Percentiles rank a stretch among this genome's conserved stretches.
Evolutionary conservation across 2,797 vertebrate species (phyloP).

Genomic region (Myotis planiceps): DNA sequence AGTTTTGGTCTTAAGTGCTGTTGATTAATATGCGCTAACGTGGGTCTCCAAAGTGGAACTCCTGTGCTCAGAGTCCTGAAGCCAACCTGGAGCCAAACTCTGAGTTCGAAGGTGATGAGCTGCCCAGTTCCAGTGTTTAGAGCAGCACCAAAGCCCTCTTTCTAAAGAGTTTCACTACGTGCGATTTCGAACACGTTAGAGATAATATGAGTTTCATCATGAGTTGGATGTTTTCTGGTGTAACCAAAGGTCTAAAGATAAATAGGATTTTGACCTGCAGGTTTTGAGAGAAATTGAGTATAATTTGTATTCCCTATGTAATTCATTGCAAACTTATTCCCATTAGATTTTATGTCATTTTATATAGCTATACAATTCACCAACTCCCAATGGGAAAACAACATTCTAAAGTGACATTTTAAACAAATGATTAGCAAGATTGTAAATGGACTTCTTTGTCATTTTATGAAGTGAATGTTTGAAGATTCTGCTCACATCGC

Average conservation of each 20-base stretch:
- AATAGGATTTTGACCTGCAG: background rate
- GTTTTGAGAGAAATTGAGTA: constrained; percentile 25
- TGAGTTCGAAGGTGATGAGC: background rate
- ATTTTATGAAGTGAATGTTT: constrained; percentile 10
- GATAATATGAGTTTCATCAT: background rate
- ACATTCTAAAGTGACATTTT: background rate
- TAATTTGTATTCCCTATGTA: background rate
- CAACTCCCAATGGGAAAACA: background rate
- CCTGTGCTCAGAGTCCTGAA: background rate
- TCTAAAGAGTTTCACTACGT: background rate
- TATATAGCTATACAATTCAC: background rate
- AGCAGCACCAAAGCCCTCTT: background rate
- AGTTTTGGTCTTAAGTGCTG: background rate
- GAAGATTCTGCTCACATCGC: background rate
- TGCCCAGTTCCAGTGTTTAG: background rate
- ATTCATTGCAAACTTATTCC: background rate
- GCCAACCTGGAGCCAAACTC: background rate
- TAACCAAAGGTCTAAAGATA: constrained; percentile 21
- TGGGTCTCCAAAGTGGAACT: background rate
- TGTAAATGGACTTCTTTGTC: background rate
- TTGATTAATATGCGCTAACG: background rate
- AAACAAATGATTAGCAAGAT: background rate
- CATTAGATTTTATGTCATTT: background rate
- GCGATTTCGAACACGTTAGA: background rate
- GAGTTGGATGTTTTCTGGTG: constrained; percentile 6